phyloP scores from a whole-genome alignment of 37 sponge, comb jelly and placozoan genomes.

The Spongia lamella region DNA sequence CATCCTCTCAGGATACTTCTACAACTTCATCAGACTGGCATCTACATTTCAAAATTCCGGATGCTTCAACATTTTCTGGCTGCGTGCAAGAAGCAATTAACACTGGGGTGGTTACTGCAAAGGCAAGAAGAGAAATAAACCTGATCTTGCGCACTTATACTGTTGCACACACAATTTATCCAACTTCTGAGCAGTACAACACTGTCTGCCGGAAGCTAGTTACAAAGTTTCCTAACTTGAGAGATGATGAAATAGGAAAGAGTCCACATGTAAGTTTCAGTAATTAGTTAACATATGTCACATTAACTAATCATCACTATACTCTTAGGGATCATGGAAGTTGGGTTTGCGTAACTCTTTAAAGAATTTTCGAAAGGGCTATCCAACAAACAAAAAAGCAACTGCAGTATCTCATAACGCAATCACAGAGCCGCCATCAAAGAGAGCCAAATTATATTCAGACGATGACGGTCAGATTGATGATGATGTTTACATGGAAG shows the following conservation, averaged over 20 bases:
- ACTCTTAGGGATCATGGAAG: slow-evolving; percentile 23
- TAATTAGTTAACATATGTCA: background rate
- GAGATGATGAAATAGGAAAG: background rate
- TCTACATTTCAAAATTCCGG: slow-evolving; percentile 3
- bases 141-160: slow-evolving; percentile 8
- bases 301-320: background rate
- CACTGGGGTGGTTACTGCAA: background rate
- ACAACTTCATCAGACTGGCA: slow-evolving; percentile 5
- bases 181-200: no score
- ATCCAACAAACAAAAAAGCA: background rate
- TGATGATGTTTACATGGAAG: no score
- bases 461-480: no score
- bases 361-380: slow-evolving; percentile 22
- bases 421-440: no score
- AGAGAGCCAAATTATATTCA: no score
- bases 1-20: no score
- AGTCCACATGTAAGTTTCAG: background rate
- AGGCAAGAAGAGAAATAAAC: slow-evolving; percentile 1
- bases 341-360: slow-evolving; percentile 7
- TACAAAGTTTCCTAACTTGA: background rate
- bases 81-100: background rate
- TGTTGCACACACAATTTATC: background rate
- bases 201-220: background rate
- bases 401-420: no score
- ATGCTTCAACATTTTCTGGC: background rate